Base-by-base conservation (phyloP, 1,140 invertebrate genomes). In the Watersipora subatra region DNA sequence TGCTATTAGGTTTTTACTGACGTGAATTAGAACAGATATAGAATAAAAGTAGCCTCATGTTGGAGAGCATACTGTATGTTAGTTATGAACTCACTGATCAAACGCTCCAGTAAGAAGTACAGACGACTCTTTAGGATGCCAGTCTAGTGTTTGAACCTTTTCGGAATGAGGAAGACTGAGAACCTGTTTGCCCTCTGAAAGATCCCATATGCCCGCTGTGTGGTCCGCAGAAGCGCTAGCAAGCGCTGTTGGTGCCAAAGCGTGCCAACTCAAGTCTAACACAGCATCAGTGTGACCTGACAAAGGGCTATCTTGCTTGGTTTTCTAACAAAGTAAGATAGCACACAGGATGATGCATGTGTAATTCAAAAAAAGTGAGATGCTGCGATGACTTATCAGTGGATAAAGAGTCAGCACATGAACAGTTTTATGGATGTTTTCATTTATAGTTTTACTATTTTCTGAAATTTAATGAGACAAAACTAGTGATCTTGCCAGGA, bases 151-250 rank as follows among this genome's bases (percentile, higher is more conserved):
- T 76, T 97, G 92, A 0, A 90, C 87, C 78, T 82, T 64, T 15
- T 29, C n/a, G 1, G 25, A 46, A 57, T 26, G 25, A 55, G 2
- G 24, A 24, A 62, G 27, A 75, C 19, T 57, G 30, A 61, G 88
- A 22, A 87, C 87, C 0, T 89, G 86, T 69, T 83, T 84, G 12
- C 86, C 85, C 69, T 85, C 85, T 70, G 91, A 87, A 72, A 98
- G 81, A 81, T 98, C 93, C 94, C 95, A 98, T 1, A 98, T 75
- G n/a, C 91, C 81, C 25, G 93, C 86, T 2, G 89, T 89, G 70
- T 85, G 82, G 79, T 97, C 94, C 0, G 89, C 93, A 3, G 92
- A 95, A 1, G 87, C 92, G 82, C 92, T 95, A 0, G 92, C 92
- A 68, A 97, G 76, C 55, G 58, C 58, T 25, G 58, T 59, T 28